phyloP scores from a whole-genome alignment of 2,797 vertebrate species.

The Alauda arvensis region DNA sequence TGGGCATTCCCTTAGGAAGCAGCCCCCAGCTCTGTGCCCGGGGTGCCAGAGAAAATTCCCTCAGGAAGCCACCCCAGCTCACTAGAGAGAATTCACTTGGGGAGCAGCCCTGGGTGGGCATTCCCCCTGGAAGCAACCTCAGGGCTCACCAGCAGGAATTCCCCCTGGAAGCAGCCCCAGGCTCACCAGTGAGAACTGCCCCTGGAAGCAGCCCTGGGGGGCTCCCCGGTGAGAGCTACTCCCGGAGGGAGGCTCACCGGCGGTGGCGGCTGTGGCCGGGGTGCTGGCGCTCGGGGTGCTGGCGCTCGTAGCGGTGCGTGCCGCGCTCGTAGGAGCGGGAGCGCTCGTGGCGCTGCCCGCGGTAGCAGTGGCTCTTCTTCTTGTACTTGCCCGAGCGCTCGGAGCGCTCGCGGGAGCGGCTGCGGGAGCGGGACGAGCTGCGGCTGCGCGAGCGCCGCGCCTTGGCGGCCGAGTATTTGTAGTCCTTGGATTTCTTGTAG shows the following conservation, averaged over 20 bases:
- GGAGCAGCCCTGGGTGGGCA: too few species aligned
- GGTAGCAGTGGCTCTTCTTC: slow-evolving; percentile 76
- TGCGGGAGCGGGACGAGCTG: slow-evolving; percentile 73
- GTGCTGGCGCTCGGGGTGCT: slow-evolving; percentile 34
- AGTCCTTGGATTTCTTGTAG: slow-evolving; percentile 72
- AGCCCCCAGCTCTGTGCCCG: not conserved
- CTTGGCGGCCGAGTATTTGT: slow-evolving; percentile 62
- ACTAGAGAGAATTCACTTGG: not conserved
- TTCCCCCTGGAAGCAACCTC: too few species aligned
- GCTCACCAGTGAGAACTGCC: not conserved
- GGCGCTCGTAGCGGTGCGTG: slow-evolving; percentile 69
- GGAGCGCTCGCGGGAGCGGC: slow-evolving; percentile 70
- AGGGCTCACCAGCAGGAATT: not conserved
- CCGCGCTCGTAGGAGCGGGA: slow-evolving; percentile 72
- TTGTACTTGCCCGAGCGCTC: slow-evolving; percentile 74
- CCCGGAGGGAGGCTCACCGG: slow-evolving; percentile 33
- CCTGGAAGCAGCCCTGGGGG: too few species aligned
- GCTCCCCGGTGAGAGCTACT: too few species aligned
- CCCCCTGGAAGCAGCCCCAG: not conserved
- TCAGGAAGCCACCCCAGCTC: not conserved
- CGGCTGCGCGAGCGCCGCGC: slow-evolving; percentile 45
- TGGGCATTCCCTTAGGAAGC: not conserved
- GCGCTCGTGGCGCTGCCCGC: slow-evolving; percentile 66
- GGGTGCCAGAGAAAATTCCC: not conserved
- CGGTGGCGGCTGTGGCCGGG: slow-evolving; percentile 72